phyloP scores from a whole-genome alignment of 2,797 vertebrate genomes.

The Ficedula albicollis region DNA sequence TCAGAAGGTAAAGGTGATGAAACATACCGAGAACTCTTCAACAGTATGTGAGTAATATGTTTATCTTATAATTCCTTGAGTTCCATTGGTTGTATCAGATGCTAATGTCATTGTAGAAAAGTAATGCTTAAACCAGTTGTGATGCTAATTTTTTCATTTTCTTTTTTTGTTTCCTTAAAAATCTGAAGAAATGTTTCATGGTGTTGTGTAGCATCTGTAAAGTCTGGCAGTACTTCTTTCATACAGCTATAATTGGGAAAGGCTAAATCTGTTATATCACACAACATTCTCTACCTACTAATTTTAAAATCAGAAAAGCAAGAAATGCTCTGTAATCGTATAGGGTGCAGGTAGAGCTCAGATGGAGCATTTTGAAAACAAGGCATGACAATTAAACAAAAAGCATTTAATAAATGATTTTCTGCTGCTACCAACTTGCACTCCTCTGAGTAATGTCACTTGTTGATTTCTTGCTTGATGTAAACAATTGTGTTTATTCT shows the following conservation, averaged over 20 bases:
- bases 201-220: not conserved
- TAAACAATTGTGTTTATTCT: not conserved
- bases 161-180: not conserved
- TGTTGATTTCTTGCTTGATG: conserved; percentile 30
- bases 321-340: conserved; percentile 23
- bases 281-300: conserved; percentile 10
- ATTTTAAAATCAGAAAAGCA: conserved; percentile 44
- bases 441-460: not conserved
- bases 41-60: conserved; percentile 86
- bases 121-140: not conserved
- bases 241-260: conserved; percentile 34
- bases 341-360: not conserved
- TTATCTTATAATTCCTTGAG: conserved; percentile 24
- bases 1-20: conserved; percentile 98
- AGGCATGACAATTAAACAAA: not conserved
- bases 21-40: conserved; percentile 94
- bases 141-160: not conserved
- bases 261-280: conserved; percentile 21
- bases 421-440: not conserved
- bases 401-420: not conserved
- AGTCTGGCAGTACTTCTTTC: conserved; percentile 32
- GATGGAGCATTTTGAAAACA: not conserved
- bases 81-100: not conserved
- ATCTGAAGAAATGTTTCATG: not conserved
- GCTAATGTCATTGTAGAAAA: not conserved